Evolutionary conservation across 2,113 vertebrate genomes (phyloP).

Genomic region (Picathartes gymnocephalus): DNA sequence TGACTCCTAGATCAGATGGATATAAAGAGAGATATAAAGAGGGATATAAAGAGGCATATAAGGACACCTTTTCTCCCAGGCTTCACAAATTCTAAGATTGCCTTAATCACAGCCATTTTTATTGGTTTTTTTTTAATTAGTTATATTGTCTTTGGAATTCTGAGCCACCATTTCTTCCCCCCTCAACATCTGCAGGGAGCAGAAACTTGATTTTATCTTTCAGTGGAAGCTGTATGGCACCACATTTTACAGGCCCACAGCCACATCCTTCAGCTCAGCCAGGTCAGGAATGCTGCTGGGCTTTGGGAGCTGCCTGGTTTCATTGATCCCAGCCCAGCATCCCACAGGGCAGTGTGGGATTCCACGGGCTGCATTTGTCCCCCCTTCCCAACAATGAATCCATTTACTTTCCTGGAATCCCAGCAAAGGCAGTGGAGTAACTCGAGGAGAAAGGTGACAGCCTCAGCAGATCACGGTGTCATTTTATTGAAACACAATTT

Average conservation of each 20-base stretch:
- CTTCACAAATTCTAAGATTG: not conserved
- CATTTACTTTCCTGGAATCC: not conserved
- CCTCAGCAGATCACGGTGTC: not conserved
- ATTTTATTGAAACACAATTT: not conserved
- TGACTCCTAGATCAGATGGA: not conserved
- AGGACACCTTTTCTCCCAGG: not conserved
- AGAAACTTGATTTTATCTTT: not conserved
- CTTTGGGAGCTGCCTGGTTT: not conserved
- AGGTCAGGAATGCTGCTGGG: not conserved
- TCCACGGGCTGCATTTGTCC: not conserved
- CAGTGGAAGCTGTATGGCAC: not conserved
- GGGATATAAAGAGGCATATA: too few species aligned
- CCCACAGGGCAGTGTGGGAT: accelerated
- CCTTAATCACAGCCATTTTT: not conserved
- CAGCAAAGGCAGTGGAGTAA: not conserved
- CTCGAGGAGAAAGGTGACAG: not conserved
- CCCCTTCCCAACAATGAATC: not conserved
- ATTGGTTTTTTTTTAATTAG: not conserved
- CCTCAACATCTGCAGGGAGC: not conserved
- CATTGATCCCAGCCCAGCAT: not conserved
- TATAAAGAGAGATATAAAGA: not conserved
- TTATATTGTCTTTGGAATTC: too few species aligned
- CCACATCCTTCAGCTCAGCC: not conserved
- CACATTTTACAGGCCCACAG: not conserved
- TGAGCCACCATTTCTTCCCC: not conserved